Evolutionary conservation across 2,113 vertebrate genomes (phyloP), one percentile per base, ranked within the genome.

Genomic region (Dunckerocampus dactyliophorus): DNA sequence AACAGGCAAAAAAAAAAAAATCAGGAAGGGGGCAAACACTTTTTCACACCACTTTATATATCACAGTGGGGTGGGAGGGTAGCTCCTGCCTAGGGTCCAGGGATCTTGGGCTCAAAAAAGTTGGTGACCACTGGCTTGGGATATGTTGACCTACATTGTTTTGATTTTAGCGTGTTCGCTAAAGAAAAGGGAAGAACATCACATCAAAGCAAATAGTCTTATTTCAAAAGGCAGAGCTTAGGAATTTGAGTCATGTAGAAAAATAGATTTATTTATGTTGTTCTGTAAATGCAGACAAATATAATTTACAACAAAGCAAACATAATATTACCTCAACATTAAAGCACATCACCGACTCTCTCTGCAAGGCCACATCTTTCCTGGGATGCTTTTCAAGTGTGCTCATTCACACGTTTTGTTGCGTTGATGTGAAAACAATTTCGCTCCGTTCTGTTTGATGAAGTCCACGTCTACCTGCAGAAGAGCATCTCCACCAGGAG

Each of bases 401-500:
- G 54, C 28, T 57, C 22, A 14, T 19, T 43, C 39, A 39, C 46
- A 21, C 51, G 22, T 21, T 65, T 16, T 5, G 13, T 43, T 14
- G 20, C 48, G 63, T 20, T 14, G 8, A 13, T 19, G 22, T 31
- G 15, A 13, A 53, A 31, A 16, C 28, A 50, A 12, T 65, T 34
- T 48, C 58, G 9, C 54, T 31, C 21, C 52, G 28, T 20, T 47
- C n/a, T 39, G 13, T 45, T 11, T 13, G 1, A 21, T 12, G 1
- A 43, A 47, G 62, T 53, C 50, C 8, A 45, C n/a, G 11, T 62
- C 76, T 77, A 88, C 69, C 82, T 87, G 76, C 3, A 78, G 76
- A 92, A 90, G 45, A 98, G 88, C 93, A 95, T 95, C 61, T 95
- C 93, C 0, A 74, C 76, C 2, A 97, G 78, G 42, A 98, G 88